Conservation (phyloP, 2,888 invertebrate genomes). For the Sisyra terminalis region DNA sequence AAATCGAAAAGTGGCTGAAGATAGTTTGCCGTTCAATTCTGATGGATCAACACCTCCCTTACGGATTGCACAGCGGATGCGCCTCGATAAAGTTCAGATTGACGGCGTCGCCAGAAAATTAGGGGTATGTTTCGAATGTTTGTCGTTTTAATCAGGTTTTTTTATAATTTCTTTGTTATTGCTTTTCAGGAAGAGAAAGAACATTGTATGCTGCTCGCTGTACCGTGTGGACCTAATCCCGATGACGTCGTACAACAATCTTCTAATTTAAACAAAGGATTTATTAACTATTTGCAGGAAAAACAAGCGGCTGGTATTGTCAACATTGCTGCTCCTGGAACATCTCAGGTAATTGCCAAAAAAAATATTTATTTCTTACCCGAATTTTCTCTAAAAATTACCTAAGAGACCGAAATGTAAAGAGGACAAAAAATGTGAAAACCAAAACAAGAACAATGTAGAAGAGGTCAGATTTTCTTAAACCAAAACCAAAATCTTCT, state of each 20-base stretch:
- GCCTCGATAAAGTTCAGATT: slow-evolving; percentile 86
- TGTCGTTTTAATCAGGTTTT: slow-evolving; percentile 1
- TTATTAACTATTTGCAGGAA: slow-evolving; percentile 90
- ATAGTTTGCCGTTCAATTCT: slow-evolving; percentile 70
- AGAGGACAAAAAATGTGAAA: no score
- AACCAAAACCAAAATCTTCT: no score
- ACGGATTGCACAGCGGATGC: slow-evolving; percentile 93
- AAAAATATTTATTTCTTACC: no score
- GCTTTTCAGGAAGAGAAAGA: slow-evolving; percentile 72
- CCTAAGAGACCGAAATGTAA: no score
- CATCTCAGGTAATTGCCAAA: slow-evolving; percentile 47
- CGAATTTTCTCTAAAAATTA: no score
- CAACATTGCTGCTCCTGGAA: slow-evolving; percentile 83
- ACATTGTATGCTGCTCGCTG: slow-evolving; percentile 87
- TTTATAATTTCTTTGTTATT: slow-evolving; percentile 9
- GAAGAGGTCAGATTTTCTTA: no score
- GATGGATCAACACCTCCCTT: slow-evolving; percentile 75
- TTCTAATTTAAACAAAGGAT: slow-evolving; percentile 74
- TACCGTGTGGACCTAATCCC: slow-evolving; percentile 91
- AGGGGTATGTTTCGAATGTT: slow-evolving; percentile 49
- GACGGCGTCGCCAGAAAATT: slow-evolving; percentile 93
- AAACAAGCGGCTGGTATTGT: slow-evolving; percentile 98
- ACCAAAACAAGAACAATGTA: no score
- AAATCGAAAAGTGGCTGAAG: slow-evolving; percentile 74
- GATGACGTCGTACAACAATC: slow-evolving; percentile 88